These are phyloP conservation scores for Struthio camelus DNA, from an alignment of 2,113 vertebrate genomes.

Conservation along the genomic window DNA sequence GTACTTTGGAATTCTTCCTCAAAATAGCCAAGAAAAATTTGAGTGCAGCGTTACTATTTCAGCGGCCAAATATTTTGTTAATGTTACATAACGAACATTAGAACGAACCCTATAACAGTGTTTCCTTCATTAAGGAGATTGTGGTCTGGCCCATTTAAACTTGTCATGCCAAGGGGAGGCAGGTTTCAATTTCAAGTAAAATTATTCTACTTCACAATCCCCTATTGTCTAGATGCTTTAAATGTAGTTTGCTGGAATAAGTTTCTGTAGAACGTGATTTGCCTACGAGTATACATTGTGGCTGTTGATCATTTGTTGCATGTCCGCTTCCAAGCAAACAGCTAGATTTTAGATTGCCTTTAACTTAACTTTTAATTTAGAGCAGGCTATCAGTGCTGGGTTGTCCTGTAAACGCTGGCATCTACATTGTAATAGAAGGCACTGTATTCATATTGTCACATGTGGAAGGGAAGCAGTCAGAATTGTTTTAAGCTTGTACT, in stretches of 20 bases:
- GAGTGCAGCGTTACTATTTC: neutral
- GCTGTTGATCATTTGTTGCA: neutral
- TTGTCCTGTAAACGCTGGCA: neutral
- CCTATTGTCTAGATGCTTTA: neutral
- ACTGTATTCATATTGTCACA: neutral
- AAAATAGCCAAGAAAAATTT: neutral
- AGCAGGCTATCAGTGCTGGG: neutral
- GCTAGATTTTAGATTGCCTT: conserved; percentile 5
- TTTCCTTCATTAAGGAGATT: neutral
- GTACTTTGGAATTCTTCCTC: neutral
- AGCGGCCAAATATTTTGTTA: neutral
- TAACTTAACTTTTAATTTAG: neutral
- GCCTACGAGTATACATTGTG: neutral
- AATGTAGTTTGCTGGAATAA: neutral
- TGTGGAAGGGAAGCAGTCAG: neutral
- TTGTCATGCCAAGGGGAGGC: neutral
- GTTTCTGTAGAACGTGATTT: neutral
- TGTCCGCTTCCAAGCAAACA: neutral
- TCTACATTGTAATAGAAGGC: neutral
- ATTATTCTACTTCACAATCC: neutral
- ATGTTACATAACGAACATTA: neutral
- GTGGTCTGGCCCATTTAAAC: neutral
- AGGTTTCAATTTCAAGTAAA: neutral
- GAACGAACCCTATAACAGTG: neutral
- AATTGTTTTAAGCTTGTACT: neutral